A percentile compares a stretch with the other conserved stretches of the same genome.
These are phyloP conservation scores for Ridgeia piscesae DNA, from an alignment of 1,140 invertebrate species.

Conservation along the genomic window DNA sequence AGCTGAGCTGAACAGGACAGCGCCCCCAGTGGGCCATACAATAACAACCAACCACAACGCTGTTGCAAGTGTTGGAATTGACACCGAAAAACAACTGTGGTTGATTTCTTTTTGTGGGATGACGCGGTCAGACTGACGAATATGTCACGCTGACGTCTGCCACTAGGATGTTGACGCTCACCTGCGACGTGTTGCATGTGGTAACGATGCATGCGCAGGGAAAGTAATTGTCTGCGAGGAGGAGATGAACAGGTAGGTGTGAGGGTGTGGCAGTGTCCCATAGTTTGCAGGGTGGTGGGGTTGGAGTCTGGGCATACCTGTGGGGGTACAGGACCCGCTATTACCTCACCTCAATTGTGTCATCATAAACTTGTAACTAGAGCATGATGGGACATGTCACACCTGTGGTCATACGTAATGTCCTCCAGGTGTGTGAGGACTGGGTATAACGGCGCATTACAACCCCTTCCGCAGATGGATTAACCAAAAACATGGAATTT, in stretches of 20 bases:
- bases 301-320: neutral
- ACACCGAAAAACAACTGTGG: neutral
- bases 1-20: neutral
- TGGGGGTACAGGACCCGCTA: too few species aligned
- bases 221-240: neutral
- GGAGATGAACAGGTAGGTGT: neutral
- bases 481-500: too few species aligned
- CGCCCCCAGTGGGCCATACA: neutral
- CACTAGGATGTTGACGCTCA: neutral
- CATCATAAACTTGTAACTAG: too few species aligned
- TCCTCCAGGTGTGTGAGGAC: too few species aligned
- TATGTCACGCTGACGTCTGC: neutral
- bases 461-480: too few species aligned
- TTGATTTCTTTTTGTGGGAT: neutral
- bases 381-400: too few species aligned
- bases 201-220: neutral
- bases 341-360: too few species aligned
- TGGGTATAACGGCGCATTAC: too few species aligned
- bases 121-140: neutral
- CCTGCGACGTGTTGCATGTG: neutral
- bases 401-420: too few species aligned
- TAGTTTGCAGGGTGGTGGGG: neutral
- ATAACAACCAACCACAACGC: neutral
- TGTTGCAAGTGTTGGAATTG: neutral
- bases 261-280: neutral